Evolutionary conservation across 1,140 invertebrate species (phyloP).

Genomic region (Doryteuthis pealeii): DNA sequence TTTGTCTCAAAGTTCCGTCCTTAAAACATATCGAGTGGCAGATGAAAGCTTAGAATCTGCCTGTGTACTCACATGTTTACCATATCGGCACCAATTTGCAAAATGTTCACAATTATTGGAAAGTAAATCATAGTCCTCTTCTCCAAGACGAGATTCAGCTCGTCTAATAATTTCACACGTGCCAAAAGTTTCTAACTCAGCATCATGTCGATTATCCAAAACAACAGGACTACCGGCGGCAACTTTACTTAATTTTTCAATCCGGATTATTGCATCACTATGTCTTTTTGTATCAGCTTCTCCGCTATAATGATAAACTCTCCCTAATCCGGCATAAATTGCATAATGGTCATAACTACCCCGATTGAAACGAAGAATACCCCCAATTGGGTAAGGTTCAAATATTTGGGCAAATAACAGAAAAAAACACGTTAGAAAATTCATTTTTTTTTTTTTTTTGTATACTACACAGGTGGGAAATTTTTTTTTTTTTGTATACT

Average conservation of each 20-base stretch:
- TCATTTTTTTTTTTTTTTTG: background rate
- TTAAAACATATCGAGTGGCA: background rate
- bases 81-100: constrained; percentile 42
- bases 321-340: background rate
- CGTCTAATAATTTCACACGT: constrained; percentile 24
- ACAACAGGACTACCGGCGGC: background rate
- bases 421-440: background rate
- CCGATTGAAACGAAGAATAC: background rate
- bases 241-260: background rate
- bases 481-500: background rate
- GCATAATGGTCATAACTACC: background rate
- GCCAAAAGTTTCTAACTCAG: background rate
- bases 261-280: background rate
- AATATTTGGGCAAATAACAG: background rate
- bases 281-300: background rate
- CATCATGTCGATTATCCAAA: background rate
- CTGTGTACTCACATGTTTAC: constrained; percentile 34
- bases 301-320: background rate
- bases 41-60: constrained; percentile 16
- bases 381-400: background rate
- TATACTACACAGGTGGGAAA: background rate
- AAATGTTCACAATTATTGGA: constrained; percentile 46
- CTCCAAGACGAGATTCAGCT: constrained; percentile 27
- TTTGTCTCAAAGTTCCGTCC: background rate
- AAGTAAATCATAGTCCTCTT: constrained; percentile 35